These are phyloP conservation scores for Laspeyria flexula DNA, from an alignment of 2,888 invertebrate species.

Conservation along the genomic window DNA sequence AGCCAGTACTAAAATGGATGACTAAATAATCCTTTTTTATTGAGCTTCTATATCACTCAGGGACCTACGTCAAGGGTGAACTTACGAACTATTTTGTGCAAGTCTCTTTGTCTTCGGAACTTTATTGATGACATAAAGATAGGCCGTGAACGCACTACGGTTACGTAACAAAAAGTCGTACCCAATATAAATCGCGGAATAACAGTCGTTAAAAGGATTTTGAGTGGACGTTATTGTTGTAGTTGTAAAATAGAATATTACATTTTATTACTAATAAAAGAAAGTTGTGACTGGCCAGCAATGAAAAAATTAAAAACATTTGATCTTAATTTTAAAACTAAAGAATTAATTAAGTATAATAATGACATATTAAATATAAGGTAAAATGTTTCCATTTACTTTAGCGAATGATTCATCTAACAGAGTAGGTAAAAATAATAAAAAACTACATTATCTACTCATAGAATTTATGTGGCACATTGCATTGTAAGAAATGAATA, in stretches of 20 bases:
- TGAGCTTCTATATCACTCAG: conserved; percentile 17
- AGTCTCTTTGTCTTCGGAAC: conserved; percentile 28
- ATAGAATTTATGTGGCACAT: too few species aligned
- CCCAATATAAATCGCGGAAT: conserved; percentile 11
- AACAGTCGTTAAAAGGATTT: conserved; percentile 14
- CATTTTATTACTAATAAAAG: too few species aligned
- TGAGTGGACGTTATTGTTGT: not conserved
- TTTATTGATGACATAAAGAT: conserved; percentile 37
- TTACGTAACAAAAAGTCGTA: conserved; percentile 8
- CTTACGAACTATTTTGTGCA: conserved; percentile 32
- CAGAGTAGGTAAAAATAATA: too few species aligned
- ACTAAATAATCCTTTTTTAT: conserved; percentile 22
- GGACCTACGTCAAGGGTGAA: conserved; percentile 10
- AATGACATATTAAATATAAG: too few species aligned
- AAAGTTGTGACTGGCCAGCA: too few species aligned
- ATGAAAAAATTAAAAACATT: too few species aligned
- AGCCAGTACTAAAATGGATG: conserved; percentile 10
- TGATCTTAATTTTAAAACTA: too few species aligned
- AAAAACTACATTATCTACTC: too few species aligned
- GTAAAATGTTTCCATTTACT: too few species aligned
- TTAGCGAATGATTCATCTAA: too few species aligned
- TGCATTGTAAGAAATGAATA: too few species aligned
- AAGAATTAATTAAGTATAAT: too few species aligned
- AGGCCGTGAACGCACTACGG: conserved; percentile 12
- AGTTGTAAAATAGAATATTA: not conserved